phyloP scores from a whole-genome alignment of 2,888 invertebrate species.

The Apodemia hepburni region DNA sequence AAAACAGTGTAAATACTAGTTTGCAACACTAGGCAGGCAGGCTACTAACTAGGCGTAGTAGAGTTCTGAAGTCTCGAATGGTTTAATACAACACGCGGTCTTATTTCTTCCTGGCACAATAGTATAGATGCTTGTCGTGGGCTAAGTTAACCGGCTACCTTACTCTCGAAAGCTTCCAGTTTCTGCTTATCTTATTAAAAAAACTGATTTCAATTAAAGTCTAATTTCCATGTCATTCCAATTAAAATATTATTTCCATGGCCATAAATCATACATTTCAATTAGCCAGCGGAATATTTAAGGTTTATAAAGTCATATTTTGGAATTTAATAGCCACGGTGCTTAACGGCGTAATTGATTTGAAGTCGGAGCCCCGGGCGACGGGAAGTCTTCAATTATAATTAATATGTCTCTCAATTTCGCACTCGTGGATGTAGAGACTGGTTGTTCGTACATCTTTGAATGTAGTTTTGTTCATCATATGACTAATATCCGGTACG shows the following conservation, averaged over 20 bases:
- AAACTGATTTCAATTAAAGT: neutral
- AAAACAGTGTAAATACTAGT: no score
- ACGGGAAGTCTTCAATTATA: slow-evolving; percentile 75
- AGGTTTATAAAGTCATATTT: slow-evolving; percentile 12
- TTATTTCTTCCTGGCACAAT: no score
- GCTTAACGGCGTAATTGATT: slow-evolving; percentile 34
- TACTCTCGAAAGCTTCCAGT: no score
- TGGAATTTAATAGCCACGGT: slow-evolving; percentile 13
- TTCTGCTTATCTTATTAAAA: neutral
- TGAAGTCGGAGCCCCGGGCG: slow-evolving; percentile 37
- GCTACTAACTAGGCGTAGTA: no score
- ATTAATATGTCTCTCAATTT: slow-evolving; percentile 56
- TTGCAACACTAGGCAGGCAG: no score
- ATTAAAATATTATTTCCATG: neutral
- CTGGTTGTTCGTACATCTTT: slow-evolving; percentile 20
- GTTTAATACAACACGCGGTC: no score
- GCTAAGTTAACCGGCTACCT: no score
- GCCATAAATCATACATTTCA: slow-evolving; percentile 7
- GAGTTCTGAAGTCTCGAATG: no score
- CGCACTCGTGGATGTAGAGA: slow-evolving; percentile 45
- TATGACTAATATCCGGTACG: slow-evolving; percentile 71
- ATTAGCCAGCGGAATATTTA: neutral
- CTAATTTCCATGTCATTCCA: neutral
- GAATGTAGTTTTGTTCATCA: slow-evolving; percentile 42
- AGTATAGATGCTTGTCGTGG: no score